Percentiles rank a stretch among this genome's conserved stretches.
These are phyloP conservation scores for Cosmopolites sordidus DNA, from an alignment of 2,888 invertebrate species.

Conservation along the genomic window DNA sequence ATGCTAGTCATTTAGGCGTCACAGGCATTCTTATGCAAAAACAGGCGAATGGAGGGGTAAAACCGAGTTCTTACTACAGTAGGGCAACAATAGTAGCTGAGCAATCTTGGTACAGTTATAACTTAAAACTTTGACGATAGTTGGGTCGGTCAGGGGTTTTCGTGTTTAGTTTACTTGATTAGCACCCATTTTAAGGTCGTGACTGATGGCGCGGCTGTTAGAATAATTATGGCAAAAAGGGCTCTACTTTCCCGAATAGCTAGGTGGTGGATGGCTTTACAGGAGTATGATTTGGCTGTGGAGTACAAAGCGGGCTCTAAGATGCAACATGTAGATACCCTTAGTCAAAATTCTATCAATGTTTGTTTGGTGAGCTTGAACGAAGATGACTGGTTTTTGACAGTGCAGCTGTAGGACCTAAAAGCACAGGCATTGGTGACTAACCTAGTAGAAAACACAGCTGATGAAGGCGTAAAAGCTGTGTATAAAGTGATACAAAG, in stretches of 20 bases:
- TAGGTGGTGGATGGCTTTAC: slow-evolving; percentile 29
- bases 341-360: slow-evolving; percentile 13
- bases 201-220: slow-evolving; percentile 29
- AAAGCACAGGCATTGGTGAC: slow-evolving; percentile 19
- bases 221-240: slow-evolving; percentile 24
- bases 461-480: slow-evolving; percentile 14
- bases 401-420: slow-evolving; percentile 29
- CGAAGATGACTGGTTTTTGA: slow-evolving; percentile 31
- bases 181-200: slow-evolving; percentile 29
- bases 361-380: slow-evolving; percentile 9
- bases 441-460: slow-evolving; percentile 7
- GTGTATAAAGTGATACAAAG: slow-evolving; percentile 10
- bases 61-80: slow-evolving; percentile 34
- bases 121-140: slow-evolving; percentile 31
- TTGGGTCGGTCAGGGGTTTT: slow-evolving; percentile 27
- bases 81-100: slow-evolving; percentile 35
- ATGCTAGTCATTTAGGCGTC: slow-evolving; percentile 33
- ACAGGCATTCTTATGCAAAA: slow-evolving; percentile 33
- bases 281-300: slow-evolving; percentile 29
- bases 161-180: slow-evolving; percentile 24
- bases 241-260: slow-evolving; percentile 30
- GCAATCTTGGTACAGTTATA: slow-evolving; percentile 27
- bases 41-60: background rate
- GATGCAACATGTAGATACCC: slow-evolving; percentile 26
- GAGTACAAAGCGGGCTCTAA: slow-evolving; percentile 11